Base-by-base conservation (phyloP, 2,888 invertebrate species). In the Agrilus biguttatus region DNA sequence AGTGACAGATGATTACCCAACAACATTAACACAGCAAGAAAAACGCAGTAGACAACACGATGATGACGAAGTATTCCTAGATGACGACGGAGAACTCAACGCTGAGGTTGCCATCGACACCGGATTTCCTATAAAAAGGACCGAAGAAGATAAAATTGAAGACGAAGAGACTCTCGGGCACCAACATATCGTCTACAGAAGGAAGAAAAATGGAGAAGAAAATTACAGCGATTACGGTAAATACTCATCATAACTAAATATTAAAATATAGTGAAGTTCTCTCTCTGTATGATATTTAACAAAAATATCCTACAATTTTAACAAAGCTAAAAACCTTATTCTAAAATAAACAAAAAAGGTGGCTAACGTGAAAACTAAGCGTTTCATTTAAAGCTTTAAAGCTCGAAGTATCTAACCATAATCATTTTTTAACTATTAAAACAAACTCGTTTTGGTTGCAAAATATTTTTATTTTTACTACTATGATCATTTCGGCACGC, bases 211-310 rank as follows among this genome's bases (percentile, higher is more conserved):
- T 3, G 65, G 71, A 7, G 67, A 68, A 34, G 83, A 83, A 54
- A 78, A 78, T 56, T 70, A 77, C 50, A 79, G 83, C 60, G 90
- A 90, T 70, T 90, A 84, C 64, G 85, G 89, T 89, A 67, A 75
- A 78, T 47, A 33, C 5, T 33, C 12, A 45, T 21, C 21, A 21
- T 21, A 21, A 21, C 21, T 21, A 21, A 21, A 8, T 2, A 28
- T 2, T 8, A 28, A 10, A 28, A 28, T 10, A 28, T 7, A 21
- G 10, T 23, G 7, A 6, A 3, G 23, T 17, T 17, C 17, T 17
- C 17, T 17, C 4, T n/a, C 4, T 17, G 17, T n/a, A 17, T 17
- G 17, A 17, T 4, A 4, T 17, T 17, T 3, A 17, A 17, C 3
- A 4, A 4, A 17, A 17, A 17, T 17, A 4, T 3, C 17, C 3